Conservation (phyloP, 2,797 vertebrate genomes). For the Spinus pinus region DNA sequence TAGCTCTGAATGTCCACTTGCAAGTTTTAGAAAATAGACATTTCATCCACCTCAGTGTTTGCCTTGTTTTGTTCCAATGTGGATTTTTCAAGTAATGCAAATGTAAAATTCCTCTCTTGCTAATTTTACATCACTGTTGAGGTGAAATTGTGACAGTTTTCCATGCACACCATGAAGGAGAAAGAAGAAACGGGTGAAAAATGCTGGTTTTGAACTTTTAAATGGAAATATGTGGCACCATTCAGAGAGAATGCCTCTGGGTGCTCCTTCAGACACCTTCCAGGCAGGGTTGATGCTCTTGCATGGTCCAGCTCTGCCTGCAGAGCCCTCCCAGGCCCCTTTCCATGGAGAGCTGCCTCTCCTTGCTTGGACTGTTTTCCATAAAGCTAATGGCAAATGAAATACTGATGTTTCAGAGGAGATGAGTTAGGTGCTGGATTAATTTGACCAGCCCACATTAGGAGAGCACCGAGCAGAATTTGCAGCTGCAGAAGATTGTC, state of each 20-base stretch:
- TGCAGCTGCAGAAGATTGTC: constrained; percentile 1
- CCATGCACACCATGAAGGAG: neutral
- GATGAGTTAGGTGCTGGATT: neutral
- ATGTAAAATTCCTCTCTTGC: neutral
- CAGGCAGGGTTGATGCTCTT: neutral
- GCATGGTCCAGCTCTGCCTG: neutral
- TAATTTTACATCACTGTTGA: neutral
- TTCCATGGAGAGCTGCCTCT: neutral
- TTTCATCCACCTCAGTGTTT: neutral
- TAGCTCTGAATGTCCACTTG: neutral
- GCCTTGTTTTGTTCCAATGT: neutral
- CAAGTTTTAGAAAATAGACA: neutral
- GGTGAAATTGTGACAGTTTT: neutral
- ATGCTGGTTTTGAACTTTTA: neutral
- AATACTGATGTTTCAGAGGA: neutral
- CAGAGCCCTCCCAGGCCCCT: neutral
- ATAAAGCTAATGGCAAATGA: constrained; percentile 25
- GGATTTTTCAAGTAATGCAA: neutral
- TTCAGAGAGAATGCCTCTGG: neutral
- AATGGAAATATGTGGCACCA: neutral
- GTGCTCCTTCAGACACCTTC: neutral
- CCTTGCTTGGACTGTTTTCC: neutral
- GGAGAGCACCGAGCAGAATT: neutral
- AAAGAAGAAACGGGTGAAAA: neutral
- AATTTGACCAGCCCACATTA: constrained; percentile 9